Conservation (phyloP, 2,113 vertebrate species). For the Hydropotes inermis region DNA sequence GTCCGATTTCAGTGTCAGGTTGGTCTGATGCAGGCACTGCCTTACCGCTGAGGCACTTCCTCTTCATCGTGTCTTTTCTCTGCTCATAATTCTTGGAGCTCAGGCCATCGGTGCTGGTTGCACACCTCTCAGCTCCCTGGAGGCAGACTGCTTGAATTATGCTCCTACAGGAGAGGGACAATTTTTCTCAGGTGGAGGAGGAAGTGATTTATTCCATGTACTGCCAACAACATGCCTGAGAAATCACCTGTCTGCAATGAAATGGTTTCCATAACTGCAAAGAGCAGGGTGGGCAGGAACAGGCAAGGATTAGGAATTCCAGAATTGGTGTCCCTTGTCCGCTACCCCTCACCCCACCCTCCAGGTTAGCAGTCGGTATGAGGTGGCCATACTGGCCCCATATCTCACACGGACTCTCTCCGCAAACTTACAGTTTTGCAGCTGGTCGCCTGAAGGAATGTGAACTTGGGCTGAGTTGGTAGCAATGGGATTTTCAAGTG, state of each 20-base stretch:
- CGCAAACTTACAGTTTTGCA: neutral
- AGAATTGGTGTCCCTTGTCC: neutral
- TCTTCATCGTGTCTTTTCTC: neutral
- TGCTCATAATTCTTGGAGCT: neutral
- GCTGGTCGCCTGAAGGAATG: neutral
- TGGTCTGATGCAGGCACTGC: neutral
- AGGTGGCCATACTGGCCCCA: neutral
- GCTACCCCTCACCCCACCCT: neutral
- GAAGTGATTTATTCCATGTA: slow-evolving; percentile 20
- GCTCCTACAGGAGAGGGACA: neutral
- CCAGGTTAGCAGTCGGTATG: neutral
- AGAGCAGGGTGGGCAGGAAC: neutral
- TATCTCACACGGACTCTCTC: neutral
- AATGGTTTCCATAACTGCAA: neutral
- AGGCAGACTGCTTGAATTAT: slow-evolving; percentile 19
- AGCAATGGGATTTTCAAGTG: neutral
- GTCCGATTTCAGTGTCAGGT: neutral
- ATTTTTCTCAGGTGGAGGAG: neutral
- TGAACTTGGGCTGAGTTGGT: neutral
- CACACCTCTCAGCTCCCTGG: neutral
- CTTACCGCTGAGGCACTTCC: neutral
- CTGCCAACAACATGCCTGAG: neutral
- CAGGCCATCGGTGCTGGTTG: fast-evolving
- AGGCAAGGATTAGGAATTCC: neutral
- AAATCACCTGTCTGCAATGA: neutral